Conservation (phyloP, 2,797 vertebrate genomes). For the Centroberyx gerrardi region DNA sequence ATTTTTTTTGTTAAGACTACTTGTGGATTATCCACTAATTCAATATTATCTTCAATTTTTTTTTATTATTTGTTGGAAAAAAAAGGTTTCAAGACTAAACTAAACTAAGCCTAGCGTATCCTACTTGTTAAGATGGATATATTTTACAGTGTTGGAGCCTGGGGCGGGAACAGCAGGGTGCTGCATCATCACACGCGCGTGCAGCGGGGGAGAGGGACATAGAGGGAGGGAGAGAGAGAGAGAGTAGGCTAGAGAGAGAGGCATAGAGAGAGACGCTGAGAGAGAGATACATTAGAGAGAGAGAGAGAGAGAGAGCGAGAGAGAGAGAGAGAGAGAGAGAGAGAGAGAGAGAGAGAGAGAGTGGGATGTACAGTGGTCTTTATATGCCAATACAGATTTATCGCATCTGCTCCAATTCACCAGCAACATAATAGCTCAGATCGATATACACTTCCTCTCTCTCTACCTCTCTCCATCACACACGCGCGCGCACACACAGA, state of each 20-base stretch:
- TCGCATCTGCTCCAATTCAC: conserved; percentile 76
- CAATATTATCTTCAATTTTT: too few relatives aligned
- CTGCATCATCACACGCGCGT: neutral
- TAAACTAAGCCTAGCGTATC: neutral
- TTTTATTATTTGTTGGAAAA: too few relatives aligned
- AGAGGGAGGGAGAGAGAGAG: neutral
- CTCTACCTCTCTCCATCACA: conserved; percentile 4
- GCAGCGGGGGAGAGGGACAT: conserved; percentile 2
- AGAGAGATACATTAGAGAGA: conserved; percentile 3
- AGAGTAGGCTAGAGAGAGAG: neutral
- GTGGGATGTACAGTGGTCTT: conserved; percentile 32
- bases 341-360: conserved; percentile 34
- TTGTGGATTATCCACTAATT: too few relatives aligned
- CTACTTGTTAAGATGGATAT: conserved; percentile 25
- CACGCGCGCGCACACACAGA: conserved; percentile 16
- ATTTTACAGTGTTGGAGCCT: conserved; percentile 14
- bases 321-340: conserved; percentile 19
- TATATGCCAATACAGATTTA: conserved; percentile 63
- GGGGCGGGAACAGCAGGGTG: conserved; percentile 15
- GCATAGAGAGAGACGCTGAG: neutral
- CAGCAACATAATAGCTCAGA: conserved; percentile 21
- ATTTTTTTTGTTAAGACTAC: too few relatives aligned
- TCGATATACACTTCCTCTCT: conserved; percentile 53
- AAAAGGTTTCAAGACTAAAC: too few relatives aligned
- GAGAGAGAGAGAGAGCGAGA: conserved; percentile 3